Evolutionary conservation across 1,140 invertebrate genomes (phyloP).

Genomic region (Eulimnadia texana): DNA sequence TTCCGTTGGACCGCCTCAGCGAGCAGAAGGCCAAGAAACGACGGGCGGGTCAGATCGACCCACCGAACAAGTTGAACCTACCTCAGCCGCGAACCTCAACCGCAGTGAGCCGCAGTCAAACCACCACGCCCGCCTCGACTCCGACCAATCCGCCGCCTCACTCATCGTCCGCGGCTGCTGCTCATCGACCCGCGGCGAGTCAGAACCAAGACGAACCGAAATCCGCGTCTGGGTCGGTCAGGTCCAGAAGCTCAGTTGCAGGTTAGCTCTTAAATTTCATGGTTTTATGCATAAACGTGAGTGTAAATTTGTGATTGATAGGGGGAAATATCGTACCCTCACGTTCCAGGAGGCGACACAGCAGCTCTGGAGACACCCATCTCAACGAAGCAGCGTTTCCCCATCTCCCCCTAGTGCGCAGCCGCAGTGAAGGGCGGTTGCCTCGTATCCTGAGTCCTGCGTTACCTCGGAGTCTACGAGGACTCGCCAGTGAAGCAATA

Average conservation of each 20-base stretch:
- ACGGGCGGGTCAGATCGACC: slow-evolving; percentile 24
- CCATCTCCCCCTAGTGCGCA: slow-evolving; percentile 1
- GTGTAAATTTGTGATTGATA: background rate
- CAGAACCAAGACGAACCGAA: background rate
- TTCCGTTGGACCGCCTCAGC: slow-evolving; percentile 67
- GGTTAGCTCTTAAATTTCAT: background rate
- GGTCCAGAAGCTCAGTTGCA: slow-evolving; percentile 3
- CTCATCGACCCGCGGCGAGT: background rate
- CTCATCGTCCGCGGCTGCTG: background rate
- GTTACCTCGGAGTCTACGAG: background rate
- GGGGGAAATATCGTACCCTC: background rate
- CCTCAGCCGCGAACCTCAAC: slow-evolving; percentile 14
- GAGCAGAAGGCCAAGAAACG: slow-evolving; percentile 66
- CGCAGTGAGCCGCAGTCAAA: slow-evolving; percentile 10
- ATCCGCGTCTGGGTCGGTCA: background rate
- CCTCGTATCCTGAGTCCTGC: background rate
- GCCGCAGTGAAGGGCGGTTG: slow-evolving; percentile 2
- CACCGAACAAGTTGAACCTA: background rate
- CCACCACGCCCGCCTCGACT: slow-evolving; percentile 6
- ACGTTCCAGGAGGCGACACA: background rate
- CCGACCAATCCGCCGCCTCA: background rate
- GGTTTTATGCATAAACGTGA: no score
- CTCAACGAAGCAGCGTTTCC: background rate
- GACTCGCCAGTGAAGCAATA: background rate
- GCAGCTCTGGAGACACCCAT: slow-evolving; percentile 7